Conservation (phyloP, 92 coral and sea anemone genomes). For the Porites cylindrica region DNA sequence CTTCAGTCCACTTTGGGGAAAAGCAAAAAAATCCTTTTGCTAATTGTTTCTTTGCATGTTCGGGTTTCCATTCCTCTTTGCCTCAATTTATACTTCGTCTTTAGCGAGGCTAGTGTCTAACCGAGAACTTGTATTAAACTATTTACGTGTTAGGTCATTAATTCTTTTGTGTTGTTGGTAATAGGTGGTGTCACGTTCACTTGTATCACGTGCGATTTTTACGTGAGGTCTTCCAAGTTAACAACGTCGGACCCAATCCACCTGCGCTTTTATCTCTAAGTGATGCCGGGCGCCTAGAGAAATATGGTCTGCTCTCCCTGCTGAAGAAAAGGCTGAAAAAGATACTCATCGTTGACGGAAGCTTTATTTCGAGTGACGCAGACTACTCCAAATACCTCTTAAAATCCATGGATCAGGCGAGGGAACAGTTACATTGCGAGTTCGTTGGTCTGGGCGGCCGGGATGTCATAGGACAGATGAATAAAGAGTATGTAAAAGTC, state of each 20-base stretch:
- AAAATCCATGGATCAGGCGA: constrained; percentile 78
- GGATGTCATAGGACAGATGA: constrained; percentile 80
- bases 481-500: constrained; percentile 66
- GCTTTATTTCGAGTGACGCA: constrained; percentile 68
- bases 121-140: too few relatives aligned
- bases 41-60: too few relatives aligned
- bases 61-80: neutral
- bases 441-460: constrained; percentile 83
- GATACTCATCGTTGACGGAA: constrained; percentile 85
- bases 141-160: too few relatives aligned
- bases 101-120: too few relatives aligned
- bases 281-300: constrained; percentile 91
- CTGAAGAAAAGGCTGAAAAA: constrained; percentile 78
- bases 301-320: constrained; percentile 80
- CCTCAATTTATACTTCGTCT: too few relatives aligned
- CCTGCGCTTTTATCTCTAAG: constrained; percentile 86
- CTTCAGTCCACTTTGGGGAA: too few relatives aligned
- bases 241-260: constrained; percentile 85
- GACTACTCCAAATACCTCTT: constrained; percentile 68
- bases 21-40: too few relatives aligned
- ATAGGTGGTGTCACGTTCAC: constrained; percentile 88
- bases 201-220: constrained; percentile 86
- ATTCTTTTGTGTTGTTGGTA: too few relatives aligned
- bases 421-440: constrained; percentile 75
- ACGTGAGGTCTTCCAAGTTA: constrained; percentile 76